Evolutionary conservation across 2,113 vertebrate species (phyloP).

Genomic region (Thalassarche chlororhynchos): DNA sequence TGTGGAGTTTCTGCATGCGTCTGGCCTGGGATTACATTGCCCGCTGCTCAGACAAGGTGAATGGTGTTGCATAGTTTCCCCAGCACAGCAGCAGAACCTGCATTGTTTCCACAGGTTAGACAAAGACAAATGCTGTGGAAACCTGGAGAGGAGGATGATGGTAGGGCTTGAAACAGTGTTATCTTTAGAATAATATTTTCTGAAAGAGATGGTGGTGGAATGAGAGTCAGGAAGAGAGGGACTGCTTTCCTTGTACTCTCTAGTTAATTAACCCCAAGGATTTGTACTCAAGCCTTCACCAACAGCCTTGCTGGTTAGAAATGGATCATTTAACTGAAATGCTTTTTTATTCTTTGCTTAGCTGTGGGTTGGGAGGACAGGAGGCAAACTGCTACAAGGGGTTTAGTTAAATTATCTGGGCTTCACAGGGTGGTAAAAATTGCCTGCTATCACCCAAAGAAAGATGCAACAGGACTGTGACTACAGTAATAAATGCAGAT

Average conservation of each 20-base stretch:
- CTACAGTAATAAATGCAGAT: neutral
- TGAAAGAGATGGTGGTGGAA: neutral
- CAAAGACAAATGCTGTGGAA: neutral
- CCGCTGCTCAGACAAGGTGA: neutral
- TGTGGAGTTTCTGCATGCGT: neutral
- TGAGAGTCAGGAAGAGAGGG: neutral
- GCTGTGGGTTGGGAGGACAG: neutral
- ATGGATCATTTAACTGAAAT: neutral
- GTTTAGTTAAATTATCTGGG: neutral
- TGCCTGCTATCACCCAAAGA: neutral
- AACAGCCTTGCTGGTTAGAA: neutral
- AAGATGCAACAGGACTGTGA: neutral
- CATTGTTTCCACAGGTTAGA: neutral
- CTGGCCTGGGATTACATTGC: neutral
- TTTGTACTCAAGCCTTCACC: neutral
- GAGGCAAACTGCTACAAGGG: neutral
- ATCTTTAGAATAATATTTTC: neutral
- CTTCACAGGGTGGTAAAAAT: neutral
- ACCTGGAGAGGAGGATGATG: neutral
- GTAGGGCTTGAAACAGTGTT: neutral
- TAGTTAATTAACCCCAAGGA: neutral
- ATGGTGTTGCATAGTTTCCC: neutral
- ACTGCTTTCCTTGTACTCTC: neutral
- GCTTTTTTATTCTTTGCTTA: neutral
- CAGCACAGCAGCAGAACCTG: neutral